These are phyloP conservation scores for Petrocephalus schoutedeni DNA, from an alignment of 2,797 vertebrate species.

Conservation along the genomic window DNA sequence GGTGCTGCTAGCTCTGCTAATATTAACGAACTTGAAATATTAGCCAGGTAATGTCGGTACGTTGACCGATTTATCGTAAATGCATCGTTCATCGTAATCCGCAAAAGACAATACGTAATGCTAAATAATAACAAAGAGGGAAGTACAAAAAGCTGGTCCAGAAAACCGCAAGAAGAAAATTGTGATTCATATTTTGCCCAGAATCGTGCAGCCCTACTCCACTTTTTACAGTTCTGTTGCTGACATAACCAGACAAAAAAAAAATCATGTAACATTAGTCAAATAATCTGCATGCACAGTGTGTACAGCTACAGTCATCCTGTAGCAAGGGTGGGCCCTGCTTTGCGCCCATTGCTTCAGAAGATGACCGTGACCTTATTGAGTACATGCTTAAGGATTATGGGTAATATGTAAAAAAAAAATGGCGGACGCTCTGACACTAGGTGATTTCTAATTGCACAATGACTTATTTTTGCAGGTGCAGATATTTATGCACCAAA, in stretches of 20 bases:
- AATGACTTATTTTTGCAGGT: neutral
- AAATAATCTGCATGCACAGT: conserved; percentile 1
- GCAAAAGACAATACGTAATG: neutral
- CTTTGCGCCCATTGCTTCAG: neutral
- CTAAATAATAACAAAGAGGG: neutral
- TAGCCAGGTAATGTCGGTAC: neutral
- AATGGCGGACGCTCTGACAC: neutral
- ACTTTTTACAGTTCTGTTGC: neutral
- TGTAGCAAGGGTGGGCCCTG: neutral
- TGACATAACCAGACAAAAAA: neutral
- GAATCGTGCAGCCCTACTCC: neutral
- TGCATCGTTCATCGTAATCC: neutral
- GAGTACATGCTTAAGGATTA: neutral
- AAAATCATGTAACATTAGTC: neutral
- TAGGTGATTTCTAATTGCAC: neutral
- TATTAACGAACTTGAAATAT: neutral
- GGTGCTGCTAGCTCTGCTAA: neutral
- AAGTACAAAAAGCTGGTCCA: neutral
- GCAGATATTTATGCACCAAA: neutral
- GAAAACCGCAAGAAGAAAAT: neutral
- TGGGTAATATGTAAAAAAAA: neutral
- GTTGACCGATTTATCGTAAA: neutral
- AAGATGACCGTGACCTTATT: neutral
- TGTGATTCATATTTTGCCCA: neutral
- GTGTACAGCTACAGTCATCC: neutral